Evolutionary conservation across 2,113 vertebrate genomes (phyloP).

Genomic region (Megaceryle maxima): DNA sequence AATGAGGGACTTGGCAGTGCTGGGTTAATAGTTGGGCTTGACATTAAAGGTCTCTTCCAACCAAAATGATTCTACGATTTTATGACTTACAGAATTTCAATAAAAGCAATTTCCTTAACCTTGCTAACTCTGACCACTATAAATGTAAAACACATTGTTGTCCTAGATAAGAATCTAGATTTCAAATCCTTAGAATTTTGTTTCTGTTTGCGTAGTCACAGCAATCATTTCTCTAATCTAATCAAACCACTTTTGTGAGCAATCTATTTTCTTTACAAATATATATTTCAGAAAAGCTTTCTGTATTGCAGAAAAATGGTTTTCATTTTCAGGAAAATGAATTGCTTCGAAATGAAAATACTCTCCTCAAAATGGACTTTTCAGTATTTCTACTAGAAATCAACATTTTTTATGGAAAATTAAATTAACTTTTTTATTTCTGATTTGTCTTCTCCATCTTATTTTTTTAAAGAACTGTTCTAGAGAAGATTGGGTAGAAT

Average conservation of each 20-base stretch:
- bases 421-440: background rate
- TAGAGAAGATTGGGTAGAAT: background rate
- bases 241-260: background rate
- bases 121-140: background rate
- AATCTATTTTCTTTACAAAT: background rate
- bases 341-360: background rate
- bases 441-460: background rate
- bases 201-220: background rate
- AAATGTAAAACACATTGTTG: background rate
- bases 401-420: background rate
- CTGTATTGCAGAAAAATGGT: background rate
- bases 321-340: background rate
- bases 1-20: no score
- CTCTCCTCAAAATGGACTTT: background rate
- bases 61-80: no score
- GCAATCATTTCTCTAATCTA: background rate
- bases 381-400: background rate
- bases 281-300: background rate
- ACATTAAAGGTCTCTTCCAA: no score
- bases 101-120: background rate
- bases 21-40: no score
- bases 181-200: background rate
- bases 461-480: background rate
- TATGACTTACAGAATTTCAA: background rate
- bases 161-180: background rate